Base-by-base conservation (phyloP, 2,888 invertebrate genomes). In the Monoplex corrugatus region DNA sequence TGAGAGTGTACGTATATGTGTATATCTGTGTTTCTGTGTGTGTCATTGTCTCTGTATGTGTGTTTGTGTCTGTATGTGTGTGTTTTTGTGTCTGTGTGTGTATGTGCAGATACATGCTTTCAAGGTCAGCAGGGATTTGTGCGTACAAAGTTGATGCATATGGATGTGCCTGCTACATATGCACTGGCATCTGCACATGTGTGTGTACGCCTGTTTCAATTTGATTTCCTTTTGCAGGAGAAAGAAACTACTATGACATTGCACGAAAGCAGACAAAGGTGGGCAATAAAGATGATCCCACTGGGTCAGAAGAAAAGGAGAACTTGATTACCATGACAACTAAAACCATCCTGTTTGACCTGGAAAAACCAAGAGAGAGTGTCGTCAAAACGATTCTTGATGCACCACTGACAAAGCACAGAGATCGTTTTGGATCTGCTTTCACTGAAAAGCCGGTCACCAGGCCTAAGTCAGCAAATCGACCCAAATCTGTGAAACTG, bases 331-430 rank as follows among this genome's bases (percentile, higher is more conserved):
- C 86, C 43, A 63, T 80, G 80, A 89, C 85, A 40, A 93, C 92
- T 38, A 93, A 92, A 85, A 92, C 92, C 16, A 88, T 92, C 28
- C 92, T 92, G 63, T 92, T 93, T 89, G 93, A 92, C 91, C 90
- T 92, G 88, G 68, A 89, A 8, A 89, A 92, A 82, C 91, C 92
- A 0, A 93, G 89, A 89, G 93, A 93, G 89, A 89, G 91, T 63
- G 88, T 90, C 16, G 89, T 92, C 23, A 92, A 90, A 82, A 92
- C 90, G 88, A 89, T 92, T 3, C 90, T 93, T 44, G 92, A 93
- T 89, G 89, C 90, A 35, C 92, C 90, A 38, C 72, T 91, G 68
- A 19, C 88, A 32, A 85, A 87, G 75, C 68, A 38, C 6, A 91
- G 89, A 75, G 92, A 92, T 57, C 91, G 38, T 10, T 38, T n/a